Evolutionary conservation across 2,888 invertebrate genomes (phyloP), one percentile per base, ranked within the genome.

Genomic region (Habroteleia sp.): DNA sequence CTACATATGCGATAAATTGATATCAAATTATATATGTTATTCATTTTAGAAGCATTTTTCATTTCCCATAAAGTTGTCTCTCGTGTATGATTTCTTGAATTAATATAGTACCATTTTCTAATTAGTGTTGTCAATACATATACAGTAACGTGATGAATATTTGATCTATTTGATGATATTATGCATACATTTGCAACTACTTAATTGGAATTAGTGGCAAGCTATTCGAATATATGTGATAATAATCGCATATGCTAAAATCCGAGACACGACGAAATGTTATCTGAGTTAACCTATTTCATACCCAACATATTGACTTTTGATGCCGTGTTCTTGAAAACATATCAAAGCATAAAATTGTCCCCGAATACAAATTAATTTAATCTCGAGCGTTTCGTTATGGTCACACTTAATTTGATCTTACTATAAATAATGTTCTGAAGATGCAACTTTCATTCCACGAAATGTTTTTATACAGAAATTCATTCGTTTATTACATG

Each of bases 201-300:
- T 62, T 62, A 62, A 62, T 39, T 62, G 14, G 62, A 62, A 62
- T 62, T 31, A 62, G 62, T 27, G 31, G 29, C 46, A 29, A 62
- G 62, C 48, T 41, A 39, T 63, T 41, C 41, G 50, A 42, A 42
- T 29, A 41, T 25, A 46, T 20, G 48, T 39, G 48, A 62, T 62
- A 39, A 48, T 63, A 50, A 63, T 63, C 50, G 31, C 31, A 4
- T 20, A 48, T 16, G 39, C 65, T 35, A 27, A 65, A 44, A 44
- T 27, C 23, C 17, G 33, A 48, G 33, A 46, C 41, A 48, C 29
- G 46, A 46, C 39, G 23, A 58, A 68, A 44, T 41, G 48, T 66
- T 56, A 52, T 50, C 65, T 65, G 44, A 31, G 44, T 31, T 41
- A 42, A 52, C 42, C 35, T 17, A 44, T 63, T 52, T 50, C 52